Evolutionary conservation across 2,797 vertebrate genomes (phyloP).

Genomic region (Eulemur mongoz): DNA sequence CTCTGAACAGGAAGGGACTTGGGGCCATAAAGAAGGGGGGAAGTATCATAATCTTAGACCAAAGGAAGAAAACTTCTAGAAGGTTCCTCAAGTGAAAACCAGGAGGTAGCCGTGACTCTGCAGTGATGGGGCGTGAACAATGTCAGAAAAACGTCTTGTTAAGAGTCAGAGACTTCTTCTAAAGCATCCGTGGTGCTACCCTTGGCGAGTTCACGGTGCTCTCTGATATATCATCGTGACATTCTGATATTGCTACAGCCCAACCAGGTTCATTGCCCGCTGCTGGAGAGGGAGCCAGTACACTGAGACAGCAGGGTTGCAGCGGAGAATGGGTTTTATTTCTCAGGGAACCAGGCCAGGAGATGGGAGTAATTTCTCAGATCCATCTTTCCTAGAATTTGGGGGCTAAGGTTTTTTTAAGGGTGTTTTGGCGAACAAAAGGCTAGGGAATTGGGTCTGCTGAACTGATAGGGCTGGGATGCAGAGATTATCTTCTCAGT

Average conservation of each 20-base stretch:
- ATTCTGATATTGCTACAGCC: neutral
- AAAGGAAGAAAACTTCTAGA: neutral
- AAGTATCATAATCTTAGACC: neutral
- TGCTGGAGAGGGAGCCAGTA: neutral
- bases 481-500: neutral
- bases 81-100: neutral
- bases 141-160: neutral
- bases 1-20: neutral
- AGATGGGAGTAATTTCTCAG: neutral
- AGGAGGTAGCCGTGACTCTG: neutral
- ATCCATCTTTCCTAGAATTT: neutral
- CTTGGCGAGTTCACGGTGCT: too few relatives aligned
- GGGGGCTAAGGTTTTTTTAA: neutral
- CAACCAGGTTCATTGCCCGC: neutral
- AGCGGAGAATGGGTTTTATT: neutral
- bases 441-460: neutral
- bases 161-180: neutral
- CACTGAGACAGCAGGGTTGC: neutral
- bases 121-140: neutral
- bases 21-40: neutral
- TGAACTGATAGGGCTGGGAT: neutral
- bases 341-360: neutral
- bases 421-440: neutral
- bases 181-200: neutral
- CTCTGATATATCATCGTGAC: too few relatives aligned